Conservation (phyloP, 2,113 vertebrate genomes). For the Andinoacara biseriatus region DNA sequence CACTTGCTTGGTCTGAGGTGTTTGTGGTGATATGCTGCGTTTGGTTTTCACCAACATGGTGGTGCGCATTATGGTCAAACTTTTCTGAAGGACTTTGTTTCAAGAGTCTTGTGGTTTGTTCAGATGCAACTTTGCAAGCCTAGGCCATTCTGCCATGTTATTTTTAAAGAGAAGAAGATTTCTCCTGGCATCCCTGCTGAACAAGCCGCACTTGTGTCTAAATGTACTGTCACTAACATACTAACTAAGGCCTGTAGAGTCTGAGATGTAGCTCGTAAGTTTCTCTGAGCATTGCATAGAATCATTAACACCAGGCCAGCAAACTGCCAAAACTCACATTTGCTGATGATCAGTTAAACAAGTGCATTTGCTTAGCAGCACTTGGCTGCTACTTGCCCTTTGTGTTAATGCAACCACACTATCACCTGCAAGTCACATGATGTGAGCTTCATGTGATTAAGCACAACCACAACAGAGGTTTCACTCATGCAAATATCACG, state of each 20-base stretch:
- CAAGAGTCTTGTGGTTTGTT: background rate
- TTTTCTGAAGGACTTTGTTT: background rate
- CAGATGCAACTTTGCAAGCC: background rate
- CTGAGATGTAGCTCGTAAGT: too few species aligned
- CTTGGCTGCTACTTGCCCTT: too few species aligned
- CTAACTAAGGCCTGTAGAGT: too few species aligned
- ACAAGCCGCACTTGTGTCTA: background rate
- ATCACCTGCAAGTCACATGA: background rate
- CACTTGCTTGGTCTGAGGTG: background rate
- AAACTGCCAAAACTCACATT: background rate
- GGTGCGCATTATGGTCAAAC: too few species aligned
- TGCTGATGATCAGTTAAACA: too few species aligned
- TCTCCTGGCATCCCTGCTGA: accelerated
- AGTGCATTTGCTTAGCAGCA: too few species aligned
- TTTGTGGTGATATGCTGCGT: background rate
- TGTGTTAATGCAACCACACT: background rate
- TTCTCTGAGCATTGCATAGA: too few species aligned
- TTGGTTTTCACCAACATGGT: background rate
- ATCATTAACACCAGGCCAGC: background rate
- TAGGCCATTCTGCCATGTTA: background rate
- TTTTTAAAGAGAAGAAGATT: background rate
- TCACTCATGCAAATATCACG: background rate
- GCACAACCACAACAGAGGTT: background rate
- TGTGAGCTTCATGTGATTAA: background rate
- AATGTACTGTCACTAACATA: too few species aligned